Evolutionary conservation across 2,888 invertebrate genomes (phyloP).

Genomic region (Flexamia atlantica): DNA sequence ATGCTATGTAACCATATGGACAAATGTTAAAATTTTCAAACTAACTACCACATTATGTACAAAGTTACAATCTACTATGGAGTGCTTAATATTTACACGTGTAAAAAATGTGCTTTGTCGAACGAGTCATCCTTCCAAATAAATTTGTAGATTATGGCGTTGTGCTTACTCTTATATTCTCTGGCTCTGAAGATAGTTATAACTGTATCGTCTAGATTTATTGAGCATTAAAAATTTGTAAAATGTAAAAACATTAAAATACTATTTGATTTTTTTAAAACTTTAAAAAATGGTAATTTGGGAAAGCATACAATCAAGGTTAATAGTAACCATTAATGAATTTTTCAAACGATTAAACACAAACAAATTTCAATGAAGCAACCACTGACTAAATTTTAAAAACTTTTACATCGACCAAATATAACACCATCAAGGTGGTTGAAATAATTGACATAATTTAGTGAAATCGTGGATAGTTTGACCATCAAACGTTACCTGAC

Average conservation of each 20-base stretch:
- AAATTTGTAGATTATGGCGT: not conserved
- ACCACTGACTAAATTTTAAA: not conserved
- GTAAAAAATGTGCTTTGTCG: constrained; percentile 4
- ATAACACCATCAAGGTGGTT: too few species aligned
- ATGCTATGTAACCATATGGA: not conserved
- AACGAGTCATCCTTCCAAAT: not conserved
- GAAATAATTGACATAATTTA: not conserved
- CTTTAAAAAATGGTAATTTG: too few species aligned
- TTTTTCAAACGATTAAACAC: too few species aligned
- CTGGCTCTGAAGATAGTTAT: not conserved
- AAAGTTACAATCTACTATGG: not conserved
- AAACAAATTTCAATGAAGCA: too few species aligned
- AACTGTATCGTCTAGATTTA: not conserved
- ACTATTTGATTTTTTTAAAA: too few species aligned
- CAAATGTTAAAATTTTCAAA: not conserved
- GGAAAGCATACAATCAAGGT: too few species aligned
- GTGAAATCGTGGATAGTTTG: constrained; percentile 32
- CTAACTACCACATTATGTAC: constrained; percentile 11
- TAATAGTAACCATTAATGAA: too few species aligned
- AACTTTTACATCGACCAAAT: not conserved
- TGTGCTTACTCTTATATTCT: constrained; percentile 27
- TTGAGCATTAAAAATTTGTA: not conserved
- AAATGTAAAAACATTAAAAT: too few species aligned
- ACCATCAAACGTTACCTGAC: not conserved
- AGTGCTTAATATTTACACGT: constrained; percentile 18